A percentile compares a stretch with the other conserved stretches of the same genome.
Evolutionary conservation across 2,888 invertebrate species (phyloP).

Genomic region (Sphaerophoria taeniata): DNA sequence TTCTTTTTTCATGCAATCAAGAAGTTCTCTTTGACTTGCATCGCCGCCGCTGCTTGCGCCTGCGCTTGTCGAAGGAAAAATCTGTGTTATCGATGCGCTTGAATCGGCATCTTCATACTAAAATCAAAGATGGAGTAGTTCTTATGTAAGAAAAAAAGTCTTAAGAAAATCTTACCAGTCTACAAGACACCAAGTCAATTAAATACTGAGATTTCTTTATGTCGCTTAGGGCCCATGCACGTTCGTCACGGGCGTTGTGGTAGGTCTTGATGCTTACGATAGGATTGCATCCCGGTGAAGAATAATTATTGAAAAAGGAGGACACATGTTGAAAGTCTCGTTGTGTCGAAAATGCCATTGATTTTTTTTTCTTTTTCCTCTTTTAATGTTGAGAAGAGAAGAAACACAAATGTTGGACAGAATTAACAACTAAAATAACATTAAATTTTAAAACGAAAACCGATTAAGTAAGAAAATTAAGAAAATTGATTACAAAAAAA

Average conservation of each 20-base stretch:
- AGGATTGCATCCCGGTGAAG: slow-evolving; percentile 75
- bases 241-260: slow-evolving; percentile 78
- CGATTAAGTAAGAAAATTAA: slow-evolving; percentile 15
- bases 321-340: slow-evolving; percentile 80
- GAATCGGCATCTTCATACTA: slow-evolving; percentile 20
- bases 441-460: slow-evolving; percentile 44
- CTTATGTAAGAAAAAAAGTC: not conserved
- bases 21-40: not conserved
- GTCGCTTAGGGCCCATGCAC: slow-evolving; percentile 80
- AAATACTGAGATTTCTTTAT: slow-evolving; percentile 79
- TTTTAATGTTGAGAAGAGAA: no score
- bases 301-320: slow-evolving; percentile 78
- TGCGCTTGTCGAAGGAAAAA: no score
- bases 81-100: slow-evolving; percentile 9
- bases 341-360: slow-evolving; percentile 82
- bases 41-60: no score
- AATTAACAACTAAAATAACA: slow-evolving; percentile 35
- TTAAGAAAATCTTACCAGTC: slow-evolving; percentile 69
- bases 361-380: not conserved
- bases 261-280: slow-evolving; percentile 79
- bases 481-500: no score
- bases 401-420: not conserved
- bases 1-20: slow-evolving; percentile 45
- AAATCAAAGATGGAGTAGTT: not conserved
- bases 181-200: slow-evolving; percentile 79